These are phyloP conservation scores for zebrafish (Danio rerio) DNA, from an alignment of 2,113 vertebrate genomes.

Conservation along the genomic window DNA sequence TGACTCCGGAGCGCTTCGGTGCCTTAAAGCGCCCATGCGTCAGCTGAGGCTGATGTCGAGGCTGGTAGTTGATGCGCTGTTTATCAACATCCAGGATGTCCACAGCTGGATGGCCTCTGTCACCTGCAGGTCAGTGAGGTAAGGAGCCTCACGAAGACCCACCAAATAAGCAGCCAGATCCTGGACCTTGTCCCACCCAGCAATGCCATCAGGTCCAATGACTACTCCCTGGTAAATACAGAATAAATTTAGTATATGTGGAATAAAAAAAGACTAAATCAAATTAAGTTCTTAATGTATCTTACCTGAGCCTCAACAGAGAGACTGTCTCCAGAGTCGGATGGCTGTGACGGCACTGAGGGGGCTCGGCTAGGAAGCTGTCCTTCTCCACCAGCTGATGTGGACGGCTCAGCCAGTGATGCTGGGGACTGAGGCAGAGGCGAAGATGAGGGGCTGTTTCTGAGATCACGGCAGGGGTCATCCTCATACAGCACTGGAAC, in stretches of 20 bases:
- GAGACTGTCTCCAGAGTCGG: slow-evolving; percentile 15
- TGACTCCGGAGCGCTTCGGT: slow-evolving; percentile 8
- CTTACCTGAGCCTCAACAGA: slow-evolving; percentile 17
- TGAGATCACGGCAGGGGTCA: slow-evolving; percentile 7
- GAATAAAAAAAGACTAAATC: slow-evolving; percentile 7
- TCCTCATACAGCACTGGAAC: slow-evolving; percentile 25
- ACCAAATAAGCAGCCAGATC: slow-evolving; percentile 11
- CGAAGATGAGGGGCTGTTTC: background rate
- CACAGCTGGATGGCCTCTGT: slow-evolving; percentile 27
- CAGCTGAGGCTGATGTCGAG: slow-evolving; percentile 30
- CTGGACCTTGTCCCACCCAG: no score
- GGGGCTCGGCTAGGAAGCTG: background rate
- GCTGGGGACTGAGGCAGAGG: slow-evolving; percentile 6
- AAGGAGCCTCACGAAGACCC: slow-evolving; percentile 18
- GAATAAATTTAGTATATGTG: background rate
- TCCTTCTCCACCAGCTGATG: no score
- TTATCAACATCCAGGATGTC: background rate
- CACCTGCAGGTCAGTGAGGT: slow-evolving; percentile 31
- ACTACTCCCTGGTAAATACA: slow-evolving; percentile 15
- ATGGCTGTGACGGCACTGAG: background rate
- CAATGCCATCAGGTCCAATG: background rate
- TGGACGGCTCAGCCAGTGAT: background rate
- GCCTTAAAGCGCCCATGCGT: slow-evolving; percentile 16
- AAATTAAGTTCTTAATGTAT: slow-evolving; percentile 1
- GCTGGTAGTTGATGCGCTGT: background rate